Conservation (phyloP, 1,140 invertebrate genomes). For the Chelonus insularis region DNA sequence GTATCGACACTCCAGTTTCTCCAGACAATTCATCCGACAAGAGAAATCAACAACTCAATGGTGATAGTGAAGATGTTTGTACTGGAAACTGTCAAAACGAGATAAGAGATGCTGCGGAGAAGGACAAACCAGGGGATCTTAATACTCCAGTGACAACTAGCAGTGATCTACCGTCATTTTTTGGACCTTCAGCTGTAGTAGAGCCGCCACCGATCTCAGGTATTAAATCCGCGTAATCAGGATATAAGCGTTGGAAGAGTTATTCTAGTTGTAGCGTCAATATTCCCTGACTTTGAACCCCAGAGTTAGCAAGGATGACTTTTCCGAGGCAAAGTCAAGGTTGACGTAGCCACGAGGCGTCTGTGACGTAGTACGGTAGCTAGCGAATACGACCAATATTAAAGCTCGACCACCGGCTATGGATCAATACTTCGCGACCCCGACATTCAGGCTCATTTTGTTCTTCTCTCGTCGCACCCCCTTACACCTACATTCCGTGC, state of each 20-base stretch:
- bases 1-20: constrained; percentile 51
- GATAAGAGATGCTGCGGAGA: constrained; percentile 50
- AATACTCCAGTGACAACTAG: constrained; percentile 80
- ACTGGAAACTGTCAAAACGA: constrained; percentile 43
- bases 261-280: neutral
- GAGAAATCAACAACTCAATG: constrained; percentile 37
- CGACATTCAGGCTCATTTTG: constrained; percentile 57
- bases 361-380: constrained; percentile 40
- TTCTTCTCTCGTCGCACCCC: constrained; percentile 29
- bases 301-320: constrained; percentile 1
- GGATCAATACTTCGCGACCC: constrained; percentile 61
- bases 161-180: constrained; percentile 76
- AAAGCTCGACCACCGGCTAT: constrained; percentile 42
- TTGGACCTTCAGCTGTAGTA: constrained; percentile 75
- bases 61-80: constrained; percentile 43
- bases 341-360: constrained; percentile 29
- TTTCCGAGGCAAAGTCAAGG: constrained; percentile 33
- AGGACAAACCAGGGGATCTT: constrained; percentile 70
- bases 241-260: neutral
- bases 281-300: constrained; percentile 14
- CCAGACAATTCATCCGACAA: constrained; percentile 53
- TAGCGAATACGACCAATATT: constrained; percentile 52
- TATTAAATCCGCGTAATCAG: constrained; percentile 45
- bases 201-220: constrained; percentile 87
- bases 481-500: constrained; percentile 27